Percentiles rank a stretch among this genome's conserved stretches.
These are phyloP conservation scores for Eleginops maclovinus DNA, from an alignment of 2,113 vertebrate species.

Conservation along the genomic window DNA sequence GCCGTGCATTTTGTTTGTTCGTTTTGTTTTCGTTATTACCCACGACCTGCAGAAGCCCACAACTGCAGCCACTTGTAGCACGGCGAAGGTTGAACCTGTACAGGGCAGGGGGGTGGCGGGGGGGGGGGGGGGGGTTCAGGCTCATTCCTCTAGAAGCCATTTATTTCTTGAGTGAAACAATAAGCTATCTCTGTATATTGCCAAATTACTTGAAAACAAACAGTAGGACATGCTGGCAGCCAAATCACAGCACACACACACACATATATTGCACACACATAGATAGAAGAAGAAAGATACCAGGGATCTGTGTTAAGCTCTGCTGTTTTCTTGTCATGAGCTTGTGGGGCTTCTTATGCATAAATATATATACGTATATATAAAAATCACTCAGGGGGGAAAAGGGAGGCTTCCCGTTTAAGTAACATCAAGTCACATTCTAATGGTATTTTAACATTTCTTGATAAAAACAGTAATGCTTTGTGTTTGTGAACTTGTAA, in stretches of 20 bases:
- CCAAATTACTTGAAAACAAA: conserved; percentile 89
- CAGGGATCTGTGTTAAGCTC: conserved; percentile 77
- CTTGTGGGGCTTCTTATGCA: conserved; percentile 81
- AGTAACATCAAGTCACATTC: conserved; percentile 72
- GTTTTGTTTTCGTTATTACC: conserved; percentile 43
- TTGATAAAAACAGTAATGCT: conserved; percentile 60
- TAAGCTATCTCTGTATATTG: conserved; percentile 90
- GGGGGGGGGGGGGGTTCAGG: conserved; percentile 47
- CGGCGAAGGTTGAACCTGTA: conserved; percentile 52
- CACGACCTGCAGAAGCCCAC: conserved; percentile 55
- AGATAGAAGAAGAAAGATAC: conserved; percentile 54
- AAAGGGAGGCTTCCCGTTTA: conserved; percentile 60
- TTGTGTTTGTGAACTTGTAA: conserved; percentile 80
- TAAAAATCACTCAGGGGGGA: conserved; percentile 82
- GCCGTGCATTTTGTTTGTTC: conserved; percentile 49
- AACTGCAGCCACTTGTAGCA: conserved; percentile 72
- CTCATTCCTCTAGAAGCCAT: conserved; percentile 82
- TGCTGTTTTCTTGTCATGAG: conserved; percentile 68
- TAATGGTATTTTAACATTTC: conserved; percentile 76
- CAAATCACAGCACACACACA: conserved; percentile 76
- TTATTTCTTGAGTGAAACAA: conserved; percentile 83
- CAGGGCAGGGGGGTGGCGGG: background rate
- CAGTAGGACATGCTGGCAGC: conserved; percentile 86
- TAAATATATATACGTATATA: conserved; percentile 55
- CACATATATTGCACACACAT: conserved; percentile 49